phyloP scores from a whole-genome alignment of 2,888 invertebrate genomes.

The Coenonympha arcania region DNA sequence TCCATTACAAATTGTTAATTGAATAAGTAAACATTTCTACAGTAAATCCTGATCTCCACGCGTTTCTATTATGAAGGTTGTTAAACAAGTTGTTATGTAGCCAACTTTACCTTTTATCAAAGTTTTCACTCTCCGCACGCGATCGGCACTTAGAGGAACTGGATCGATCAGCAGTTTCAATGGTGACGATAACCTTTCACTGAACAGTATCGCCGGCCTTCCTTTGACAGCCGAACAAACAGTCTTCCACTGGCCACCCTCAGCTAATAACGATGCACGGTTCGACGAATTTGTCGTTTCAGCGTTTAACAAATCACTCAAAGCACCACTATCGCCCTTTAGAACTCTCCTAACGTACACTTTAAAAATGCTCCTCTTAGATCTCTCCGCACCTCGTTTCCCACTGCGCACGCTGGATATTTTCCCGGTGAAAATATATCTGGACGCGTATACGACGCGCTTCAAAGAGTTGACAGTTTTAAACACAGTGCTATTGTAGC shows the following conservation, averaged over 20 bases:
- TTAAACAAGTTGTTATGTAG: neutral
- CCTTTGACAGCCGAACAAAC: constrained; percentile 41
- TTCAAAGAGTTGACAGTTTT: constrained; percentile 59
- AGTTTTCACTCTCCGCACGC: constrained; percentile 60
- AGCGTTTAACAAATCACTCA: constrained; percentile 65
- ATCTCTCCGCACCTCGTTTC: constrained; percentile 42
- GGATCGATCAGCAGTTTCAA: constrained; percentile 61
- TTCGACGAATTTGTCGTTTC: constrained; percentile 62
- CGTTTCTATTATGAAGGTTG: neutral
- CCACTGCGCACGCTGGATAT: constrained; percentile 56
- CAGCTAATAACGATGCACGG: constrained; percentile 58
- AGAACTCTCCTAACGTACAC: constrained; percentile 64
- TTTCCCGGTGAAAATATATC: constrained; percentile 70
- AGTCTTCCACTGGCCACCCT: constrained; percentile 44
- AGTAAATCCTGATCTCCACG: neutral
- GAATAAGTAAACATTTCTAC: no score
- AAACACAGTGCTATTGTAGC: constrained; percentile 59
- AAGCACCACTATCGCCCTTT: constrained; percentile 60
- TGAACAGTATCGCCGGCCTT: constrained; percentile 58
- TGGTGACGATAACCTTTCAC: constrained; percentile 45
- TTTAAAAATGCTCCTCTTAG: constrained; percentile 56
- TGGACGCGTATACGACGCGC: constrained; percentile 55
- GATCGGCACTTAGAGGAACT: constrained; percentile 57
- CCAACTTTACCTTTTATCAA: constrained; percentile 61
- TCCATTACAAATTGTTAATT: no score